Conservation (phyloP, 2,113 vertebrate species). For the Lophochroa leadbeateri region DNA sequence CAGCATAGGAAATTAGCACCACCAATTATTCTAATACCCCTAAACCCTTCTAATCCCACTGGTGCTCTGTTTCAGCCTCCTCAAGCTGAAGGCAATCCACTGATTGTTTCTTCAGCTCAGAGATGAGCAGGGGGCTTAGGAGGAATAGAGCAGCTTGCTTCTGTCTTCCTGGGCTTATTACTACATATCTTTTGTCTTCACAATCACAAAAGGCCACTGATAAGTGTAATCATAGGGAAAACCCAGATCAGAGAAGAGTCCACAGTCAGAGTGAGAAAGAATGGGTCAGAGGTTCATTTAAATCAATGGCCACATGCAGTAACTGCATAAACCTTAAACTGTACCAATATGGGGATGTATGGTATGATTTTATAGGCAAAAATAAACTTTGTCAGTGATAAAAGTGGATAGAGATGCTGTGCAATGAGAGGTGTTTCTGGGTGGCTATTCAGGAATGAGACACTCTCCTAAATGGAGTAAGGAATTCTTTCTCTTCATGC, state of each 20-base stretch:
- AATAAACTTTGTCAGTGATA: background rate
- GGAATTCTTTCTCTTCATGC: background rate
- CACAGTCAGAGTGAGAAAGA: background rate
- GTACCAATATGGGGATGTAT: accelerated
- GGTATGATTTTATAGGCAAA: background rate
- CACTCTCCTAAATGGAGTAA: background rate
- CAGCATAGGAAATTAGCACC: constrained; percentile 5
- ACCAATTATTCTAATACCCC: constrained; percentile 14
- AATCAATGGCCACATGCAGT: accelerated
- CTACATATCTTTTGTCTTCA: background rate
- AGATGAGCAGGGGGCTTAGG: background rate
- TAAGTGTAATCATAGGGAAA: background rate
- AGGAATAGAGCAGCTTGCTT: background rate
- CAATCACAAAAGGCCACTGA: background rate
- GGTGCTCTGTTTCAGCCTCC: background rate
- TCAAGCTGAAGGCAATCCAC: background rate
- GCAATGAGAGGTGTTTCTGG: background rate
- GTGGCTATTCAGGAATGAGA: background rate
- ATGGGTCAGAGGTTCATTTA: background rate
- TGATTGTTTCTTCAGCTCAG: constrained; percentile 3
- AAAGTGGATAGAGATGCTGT: background rate
- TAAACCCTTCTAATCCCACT: constrained; percentile 9
- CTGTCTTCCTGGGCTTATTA: background rate
- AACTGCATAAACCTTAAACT: background rate
- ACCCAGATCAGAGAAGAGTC: background rate